Evolutionary conservation across 2,113 vertebrate genomes (phyloP), one percentile per base, ranked within the genome.

Genomic region (Machaerirhynchus nigripectus): DNA sequence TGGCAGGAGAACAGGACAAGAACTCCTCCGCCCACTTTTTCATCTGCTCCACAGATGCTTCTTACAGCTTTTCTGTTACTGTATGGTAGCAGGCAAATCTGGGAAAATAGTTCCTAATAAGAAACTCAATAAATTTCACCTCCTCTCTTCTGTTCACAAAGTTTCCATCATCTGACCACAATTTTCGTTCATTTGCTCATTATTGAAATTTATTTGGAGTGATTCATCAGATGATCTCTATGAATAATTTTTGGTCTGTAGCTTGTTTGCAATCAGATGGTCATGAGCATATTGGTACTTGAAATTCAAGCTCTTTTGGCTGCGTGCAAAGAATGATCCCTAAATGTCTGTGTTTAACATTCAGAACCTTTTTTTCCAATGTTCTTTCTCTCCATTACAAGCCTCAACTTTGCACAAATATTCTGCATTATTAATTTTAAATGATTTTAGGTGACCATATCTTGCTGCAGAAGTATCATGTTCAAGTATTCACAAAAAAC

Each of bases 281-380:
- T 86, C 88, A 49, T 57, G 69, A 90, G 56, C 57, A 84, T 92
- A 95, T 94, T 73, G 80, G 93, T 92, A 79, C 42, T 68, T 93
- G 95, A 94, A 94, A 95, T 87, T 76, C 57, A 96, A 89, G 26
- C 52, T 88, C 40, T 84, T 92, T 96, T 96, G 96, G 88, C 86
- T 92, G 53, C 31, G 59, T 69, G 69, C 49, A 78, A 90, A 84
- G 71, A 94, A 90, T 46, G 61, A 87, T 90, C 52, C 76, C 80
- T 84, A 53, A 94, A 95, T 0, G 27, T 93, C 28, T 42, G 37
- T 47, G 47, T 89, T 94, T 86, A 86, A 84, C 68, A 64, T 93
- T 56, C 65, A 78, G 71, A 88, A 84, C 80, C 23, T 37, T 73
- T 94, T 85, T 94, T 93, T 77, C 61, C 60, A 87, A 49, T 46